These are phyloP conservation scores for Malurus melanocephalus DNA, from an alignment of 2,113 vertebrate species.

Conservation along the genomic window DNA sequence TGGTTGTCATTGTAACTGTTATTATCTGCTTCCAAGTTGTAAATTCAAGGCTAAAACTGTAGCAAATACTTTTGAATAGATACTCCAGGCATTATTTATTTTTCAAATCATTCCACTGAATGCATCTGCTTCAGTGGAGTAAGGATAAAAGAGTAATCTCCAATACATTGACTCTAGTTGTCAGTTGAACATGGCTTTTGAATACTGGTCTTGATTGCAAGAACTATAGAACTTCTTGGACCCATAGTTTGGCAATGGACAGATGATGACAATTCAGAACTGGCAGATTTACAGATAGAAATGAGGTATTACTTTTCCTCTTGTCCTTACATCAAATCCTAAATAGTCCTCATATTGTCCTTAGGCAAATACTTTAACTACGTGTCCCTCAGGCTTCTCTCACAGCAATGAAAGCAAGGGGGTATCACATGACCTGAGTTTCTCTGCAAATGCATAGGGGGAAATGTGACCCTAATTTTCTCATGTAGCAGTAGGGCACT, in stretches of 20 bases:
- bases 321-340: not conserved
- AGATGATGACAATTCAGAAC: not conserved
- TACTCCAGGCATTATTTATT: not conserved
- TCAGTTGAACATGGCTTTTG: not conserved
- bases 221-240: not conserved
- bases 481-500: not conserved
- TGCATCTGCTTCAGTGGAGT: not conserved
- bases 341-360: not conserved
- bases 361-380: not conserved
- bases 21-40: not conserved
- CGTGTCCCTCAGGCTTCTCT: not conserved
- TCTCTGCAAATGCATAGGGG: not conserved
- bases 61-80: not conserved
- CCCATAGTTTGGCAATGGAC: not conserved
- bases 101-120: not conserved
- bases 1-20: not conserved
- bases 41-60: not conserved
- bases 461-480: not conserved
- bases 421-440: not conserved
- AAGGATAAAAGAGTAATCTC: not conserved
- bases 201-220: not conserved
- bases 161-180: not conserved
- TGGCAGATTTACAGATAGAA: not conserved
- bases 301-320: not conserved
- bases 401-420: not conserved